Evolutionary conservation across 2,113 vertebrate species (phyloP).

Genomic region (Naja naja): DNA sequence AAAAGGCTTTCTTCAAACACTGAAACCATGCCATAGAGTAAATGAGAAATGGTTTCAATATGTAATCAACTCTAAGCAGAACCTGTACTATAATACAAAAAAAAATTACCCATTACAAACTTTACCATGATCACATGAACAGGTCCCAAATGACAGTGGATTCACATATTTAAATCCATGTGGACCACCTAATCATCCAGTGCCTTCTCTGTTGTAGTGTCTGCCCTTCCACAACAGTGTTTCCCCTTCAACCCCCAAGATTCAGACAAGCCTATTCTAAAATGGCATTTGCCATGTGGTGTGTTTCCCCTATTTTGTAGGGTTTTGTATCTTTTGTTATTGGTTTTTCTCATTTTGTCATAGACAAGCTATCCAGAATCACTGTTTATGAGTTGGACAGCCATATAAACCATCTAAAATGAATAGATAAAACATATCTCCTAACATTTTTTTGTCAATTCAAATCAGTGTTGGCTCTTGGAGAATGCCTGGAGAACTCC

Average conservation of each 20-base stretch:
- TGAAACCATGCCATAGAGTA: background rate
- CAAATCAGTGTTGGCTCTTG: background rate
- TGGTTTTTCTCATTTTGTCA: background rate
- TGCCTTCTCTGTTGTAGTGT: background rate
- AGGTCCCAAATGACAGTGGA: background rate
- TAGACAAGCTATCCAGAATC: background rate
- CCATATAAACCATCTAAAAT: background rate
- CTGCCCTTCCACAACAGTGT: background rate
- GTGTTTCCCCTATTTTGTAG: background rate
- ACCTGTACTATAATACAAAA: background rate
- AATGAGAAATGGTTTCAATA: background rate
- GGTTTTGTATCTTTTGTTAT: background rate
- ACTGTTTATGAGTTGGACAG: background rate
- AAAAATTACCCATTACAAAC: background rate
- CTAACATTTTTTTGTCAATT: background rate
- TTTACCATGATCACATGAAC: background rate
- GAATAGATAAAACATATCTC: background rate
- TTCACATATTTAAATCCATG: background rate
- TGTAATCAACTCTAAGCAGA: background rate
- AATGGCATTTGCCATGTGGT: background rate
- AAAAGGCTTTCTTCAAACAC: background rate
- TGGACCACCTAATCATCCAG: background rate
- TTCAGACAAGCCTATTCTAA: background rate
- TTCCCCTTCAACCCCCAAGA: background rate
- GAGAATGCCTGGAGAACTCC: background rate